phyloP scores from a whole-genome alignment of 2,797 vertebrate genomes.

The Amblyraja radiata region DNA sequence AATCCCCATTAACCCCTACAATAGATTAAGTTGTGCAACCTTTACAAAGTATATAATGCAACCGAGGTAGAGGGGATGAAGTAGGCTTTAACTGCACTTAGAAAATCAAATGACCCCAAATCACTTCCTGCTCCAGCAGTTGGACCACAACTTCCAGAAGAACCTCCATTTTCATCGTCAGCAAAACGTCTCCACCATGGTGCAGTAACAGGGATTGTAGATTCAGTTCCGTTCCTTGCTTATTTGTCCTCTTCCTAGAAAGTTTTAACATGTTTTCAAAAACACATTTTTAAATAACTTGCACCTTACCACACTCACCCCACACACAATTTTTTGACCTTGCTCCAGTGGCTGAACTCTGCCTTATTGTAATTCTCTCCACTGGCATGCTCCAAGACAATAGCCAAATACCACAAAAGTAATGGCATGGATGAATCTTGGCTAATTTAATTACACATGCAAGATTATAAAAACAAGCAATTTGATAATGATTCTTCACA shows the following conservation, averaged over 20 bases:
- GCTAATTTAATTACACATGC: not conserved
- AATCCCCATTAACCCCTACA: not conserved
- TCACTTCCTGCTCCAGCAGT: slow-evolving; percentile 46
- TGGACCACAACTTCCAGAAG: slow-evolving; percentile 55
- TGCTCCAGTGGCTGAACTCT: not conserved
- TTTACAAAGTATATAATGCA: not conserved
- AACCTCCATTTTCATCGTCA: slow-evolving; percentile 60
- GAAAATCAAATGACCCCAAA: slow-evolving; percentile 60
- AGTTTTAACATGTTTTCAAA: not conserved
- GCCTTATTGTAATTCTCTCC: not conserved
- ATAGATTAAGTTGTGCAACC: not conserved
- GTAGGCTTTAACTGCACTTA: slow-evolving; percentile 39
- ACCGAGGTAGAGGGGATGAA: not conserved
- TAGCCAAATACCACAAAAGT: not conserved
- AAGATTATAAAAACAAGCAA: not conserved
- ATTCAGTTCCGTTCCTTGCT: slow-evolving; percentile 58
- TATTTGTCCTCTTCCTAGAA: slow-evolving; percentile 70
- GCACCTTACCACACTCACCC: too few relatives aligned
- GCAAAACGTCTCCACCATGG: slow-evolving; percentile 66
- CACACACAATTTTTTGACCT: too few relatives aligned
- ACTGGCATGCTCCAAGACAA: not conserved
- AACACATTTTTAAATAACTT: not conserved
- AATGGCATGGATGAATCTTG: not conserved
- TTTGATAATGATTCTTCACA: not conserved
- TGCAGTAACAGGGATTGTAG: slow-evolving; percentile 57